These are phyloP conservation scores for Rhinoraja longicauda DNA, from an alignment of 2,797 vertebrate species.

Conservation along the genomic window DNA sequence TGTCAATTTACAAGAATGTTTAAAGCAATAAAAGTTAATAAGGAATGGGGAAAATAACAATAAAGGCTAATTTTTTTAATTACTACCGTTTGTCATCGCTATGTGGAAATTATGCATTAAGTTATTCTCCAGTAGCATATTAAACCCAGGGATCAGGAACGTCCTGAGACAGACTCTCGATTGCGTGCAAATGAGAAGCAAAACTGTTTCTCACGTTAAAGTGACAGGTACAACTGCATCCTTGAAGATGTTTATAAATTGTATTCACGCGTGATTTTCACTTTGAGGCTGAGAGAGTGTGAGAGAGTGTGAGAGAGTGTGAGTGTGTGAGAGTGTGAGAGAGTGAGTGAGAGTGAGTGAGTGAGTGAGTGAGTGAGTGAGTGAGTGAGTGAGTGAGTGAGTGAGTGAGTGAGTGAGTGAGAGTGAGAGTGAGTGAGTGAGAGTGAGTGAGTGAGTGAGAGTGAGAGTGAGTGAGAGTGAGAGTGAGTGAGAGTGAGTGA, in stretches of 20 bases:
- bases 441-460: no score
- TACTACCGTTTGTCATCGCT: neutral
- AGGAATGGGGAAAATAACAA: neutral
- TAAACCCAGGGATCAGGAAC: neutral
- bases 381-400: no score
- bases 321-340: no score
- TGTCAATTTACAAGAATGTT: neutral
- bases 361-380: no score
- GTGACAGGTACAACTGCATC: neutral
- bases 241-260: neutral
- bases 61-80: neutral
- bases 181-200: neutral
- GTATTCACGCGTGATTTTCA: neutral
- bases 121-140: neutral
- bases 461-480: no score
- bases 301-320: no score
- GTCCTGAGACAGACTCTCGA: neutral
- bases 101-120: neutral
- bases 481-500: no score
- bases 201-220: neutral
- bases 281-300: neutral
- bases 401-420: no score
- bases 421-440: no score
- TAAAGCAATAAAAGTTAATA: neutral
- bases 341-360: no score